phyloP scores from a whole-genome alignment of 2,797 vertebrate genomes.

The Squalus acanthias region DNA sequence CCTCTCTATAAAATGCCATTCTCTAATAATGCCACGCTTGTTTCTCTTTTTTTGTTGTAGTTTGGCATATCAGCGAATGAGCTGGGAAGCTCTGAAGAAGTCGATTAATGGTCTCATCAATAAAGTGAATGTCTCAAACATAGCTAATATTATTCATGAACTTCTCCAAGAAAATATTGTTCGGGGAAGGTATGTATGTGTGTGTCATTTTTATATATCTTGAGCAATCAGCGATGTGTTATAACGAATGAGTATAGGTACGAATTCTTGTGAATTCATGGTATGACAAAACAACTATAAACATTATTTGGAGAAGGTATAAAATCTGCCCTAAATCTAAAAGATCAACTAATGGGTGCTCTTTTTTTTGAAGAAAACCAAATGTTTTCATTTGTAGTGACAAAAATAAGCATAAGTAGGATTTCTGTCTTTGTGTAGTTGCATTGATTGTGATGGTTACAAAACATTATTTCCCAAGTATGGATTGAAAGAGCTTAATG shows the following conservation, averaged over 20 bases:
- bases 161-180: constrained; percentile 95
- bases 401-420: neutral
- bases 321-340: neutral
- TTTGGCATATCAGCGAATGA: constrained; percentile 95
- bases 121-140: constrained; percentile 96
- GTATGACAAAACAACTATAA: neutral
- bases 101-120: constrained; percentile 97
- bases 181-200: constrained; percentile 74
- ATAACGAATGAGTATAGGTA: neutral
- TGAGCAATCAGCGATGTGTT: neutral
- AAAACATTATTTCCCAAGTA: neutral
- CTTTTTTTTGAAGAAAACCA: neutral
- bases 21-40: neutral
- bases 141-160: constrained; percentile 89
- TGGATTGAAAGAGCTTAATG: neutral
- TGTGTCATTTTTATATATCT: neutral
- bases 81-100: constrained; percentile 97
- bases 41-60: constrained; percentile 56
- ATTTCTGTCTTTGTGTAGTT: neutral
- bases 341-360: neutral
- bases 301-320: neutral
- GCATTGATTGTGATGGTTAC: neutral
- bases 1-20: neutral
- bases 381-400: neutral
- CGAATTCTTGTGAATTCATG: neutral